Percentiles rank a stretch among this genome's conserved stretches.
Conservation (phyloP, 2,888 invertebrate genomes). For the Eupithecia centaureata region DNA sequence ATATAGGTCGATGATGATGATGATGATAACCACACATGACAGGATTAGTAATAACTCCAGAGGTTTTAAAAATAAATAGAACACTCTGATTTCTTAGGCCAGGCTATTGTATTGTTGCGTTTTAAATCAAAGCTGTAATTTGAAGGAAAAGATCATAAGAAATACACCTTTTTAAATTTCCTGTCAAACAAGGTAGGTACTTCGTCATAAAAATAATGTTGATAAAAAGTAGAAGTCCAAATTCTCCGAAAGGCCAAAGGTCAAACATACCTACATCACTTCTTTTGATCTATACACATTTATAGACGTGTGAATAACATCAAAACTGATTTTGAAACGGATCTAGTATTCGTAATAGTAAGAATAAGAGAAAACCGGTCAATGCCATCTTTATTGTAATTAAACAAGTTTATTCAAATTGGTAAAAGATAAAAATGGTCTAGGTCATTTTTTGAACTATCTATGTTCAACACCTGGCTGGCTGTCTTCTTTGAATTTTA, state of each 20-base stretch:
- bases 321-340: constrained; percentile 14
- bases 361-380: constrained; percentile 4
- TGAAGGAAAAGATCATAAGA: too few species aligned
- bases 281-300: neutral
- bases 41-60: too few species aligned
- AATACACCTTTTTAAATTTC: too few species aligned
- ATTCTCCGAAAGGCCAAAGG: neutral
- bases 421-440: neutral
- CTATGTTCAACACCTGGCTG: neutral
- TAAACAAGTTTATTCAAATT: neutral
- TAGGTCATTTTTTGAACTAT: neutral
- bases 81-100: too few species aligned
- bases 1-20: too few species aligned
- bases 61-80: too few species aligned
- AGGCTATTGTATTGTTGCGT: too few species aligned
- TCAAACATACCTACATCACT: neutral
- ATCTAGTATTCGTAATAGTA: constrained; percentile 16
- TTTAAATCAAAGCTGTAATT: too few species aligned
- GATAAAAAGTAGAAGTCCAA: neutral
- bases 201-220: too few species aligned
- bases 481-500: too few species aligned
- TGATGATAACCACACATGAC: too few species aligned
- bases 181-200: too few species aligned
- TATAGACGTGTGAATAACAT: neutral
- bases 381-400: neutral